phyloP scores from a whole-genome alignment of 1,140 invertebrate species.

The Drosophila gunungcola region DNA sequence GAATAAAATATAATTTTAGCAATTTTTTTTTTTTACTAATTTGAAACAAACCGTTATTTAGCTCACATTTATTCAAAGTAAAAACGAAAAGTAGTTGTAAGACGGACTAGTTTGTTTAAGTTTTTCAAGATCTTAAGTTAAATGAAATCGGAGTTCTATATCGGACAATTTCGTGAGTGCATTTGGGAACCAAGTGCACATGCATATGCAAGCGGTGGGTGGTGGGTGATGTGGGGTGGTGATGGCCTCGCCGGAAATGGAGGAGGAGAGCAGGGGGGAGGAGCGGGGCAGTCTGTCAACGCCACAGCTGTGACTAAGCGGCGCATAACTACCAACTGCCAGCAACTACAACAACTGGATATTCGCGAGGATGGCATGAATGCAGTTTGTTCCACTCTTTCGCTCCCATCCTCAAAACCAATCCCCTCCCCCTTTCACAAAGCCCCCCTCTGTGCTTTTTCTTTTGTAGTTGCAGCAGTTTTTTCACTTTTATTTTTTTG shows the following conservation, averaged over 20 bases:
- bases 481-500: slow-evolving; percentile 61
- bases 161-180: slow-evolving; percentile 3
- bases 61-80: too few species aligned
- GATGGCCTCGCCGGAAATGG: background rate
- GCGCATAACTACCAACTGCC: slow-evolving; percentile 74
- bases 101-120: too few species aligned
- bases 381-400: slow-evolving; percentile 38
- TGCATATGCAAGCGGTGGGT: slow-evolving; percentile 61
- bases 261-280: too few species aligned
- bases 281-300: slow-evolving; percentile 57
- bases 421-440: background rate
- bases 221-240: background rate
- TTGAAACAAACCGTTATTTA: too few species aligned
- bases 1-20: too few species aligned
- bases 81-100: too few species aligned
- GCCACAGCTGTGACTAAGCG: slow-evolving; percentile 81
- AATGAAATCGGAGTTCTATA: too few species aligned
- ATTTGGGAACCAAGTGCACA: slow-evolving; percentile 56
- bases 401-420: background rate
- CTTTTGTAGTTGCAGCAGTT: slow-evolving; percentile 51
- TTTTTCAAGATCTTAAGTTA: too few species aligned
- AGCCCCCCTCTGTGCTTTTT: slow-evolving; percentile 22
- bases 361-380: slow-evolving; percentile 46
- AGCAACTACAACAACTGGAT: slow-evolving; percentile 49
- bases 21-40: too few species aligned